Evolutionary conservation across 1,140 invertebrate genomes (phyloP).

Genomic region (Belonocnema kinseyi): DNA sequence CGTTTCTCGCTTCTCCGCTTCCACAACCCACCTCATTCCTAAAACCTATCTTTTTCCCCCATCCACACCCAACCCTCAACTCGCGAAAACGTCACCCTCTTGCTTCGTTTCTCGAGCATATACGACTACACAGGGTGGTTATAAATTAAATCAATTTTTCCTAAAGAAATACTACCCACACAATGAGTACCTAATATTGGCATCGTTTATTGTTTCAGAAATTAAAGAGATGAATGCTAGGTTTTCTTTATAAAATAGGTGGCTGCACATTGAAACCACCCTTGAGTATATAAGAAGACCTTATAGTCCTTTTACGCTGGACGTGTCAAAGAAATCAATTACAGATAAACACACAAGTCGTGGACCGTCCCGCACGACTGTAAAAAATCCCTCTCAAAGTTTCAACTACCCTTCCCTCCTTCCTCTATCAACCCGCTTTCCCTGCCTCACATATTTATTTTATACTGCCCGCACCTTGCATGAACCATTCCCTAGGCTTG

Average conservation of each 20-base stretch:
- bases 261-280: too few species aligned
- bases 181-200: too few species aligned
- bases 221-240: too few species aligned
- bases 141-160: background rate
- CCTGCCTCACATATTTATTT: conserved; percentile 64
- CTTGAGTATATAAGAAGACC: conserved; percentile 14
- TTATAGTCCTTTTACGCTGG: conserved; percentile 58
- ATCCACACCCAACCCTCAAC: conserved; percentile 10
- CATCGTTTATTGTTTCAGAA: too few species aligned
- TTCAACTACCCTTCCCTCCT: conserved; percentile 37
- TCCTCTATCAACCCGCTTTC: conserved; percentile 40
- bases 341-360: conserved; percentile 60
- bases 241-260: too few species aligned
- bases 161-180: too few species aligned
- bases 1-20: conserved; percentile 50
- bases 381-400: conserved; percentile 41
- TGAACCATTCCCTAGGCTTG: conserved; percentile 44
- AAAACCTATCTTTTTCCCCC: conserved; percentile 30
- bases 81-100: conserved; percentile 42
- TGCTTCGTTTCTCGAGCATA: conserved; percentile 47
- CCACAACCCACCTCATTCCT: conserved; percentile 45
- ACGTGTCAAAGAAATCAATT: conserved; percentile 71
- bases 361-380: conserved; percentile 36
- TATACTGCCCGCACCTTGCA: conserved; percentile 54
- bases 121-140: background rate